These are phyloP conservation scores for Motacilla tschutschensis DNA, from an alignment of 2,113 vertebrate species.

Conservation along the genomic window DNA sequence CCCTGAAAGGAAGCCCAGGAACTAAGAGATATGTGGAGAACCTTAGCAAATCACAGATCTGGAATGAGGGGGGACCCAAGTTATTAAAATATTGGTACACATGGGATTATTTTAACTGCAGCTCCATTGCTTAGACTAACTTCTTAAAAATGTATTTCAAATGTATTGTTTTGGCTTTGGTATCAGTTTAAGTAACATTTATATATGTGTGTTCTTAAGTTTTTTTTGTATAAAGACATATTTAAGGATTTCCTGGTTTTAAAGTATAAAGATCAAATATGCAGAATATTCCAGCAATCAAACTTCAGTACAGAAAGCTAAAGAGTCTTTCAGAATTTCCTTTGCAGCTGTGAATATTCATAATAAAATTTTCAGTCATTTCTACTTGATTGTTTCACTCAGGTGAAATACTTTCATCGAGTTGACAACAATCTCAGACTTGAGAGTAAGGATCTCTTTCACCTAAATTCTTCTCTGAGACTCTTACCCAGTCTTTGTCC, in stretches of 20 bases:
- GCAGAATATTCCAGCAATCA: background rate
- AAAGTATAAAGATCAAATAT: background rate
- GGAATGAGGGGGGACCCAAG: background rate
- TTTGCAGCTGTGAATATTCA: background rate
- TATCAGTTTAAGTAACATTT: background rate
- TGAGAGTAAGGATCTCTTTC: background rate
- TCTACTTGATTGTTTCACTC: background rate
- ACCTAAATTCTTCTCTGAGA: background rate
- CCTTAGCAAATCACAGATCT: background rate
- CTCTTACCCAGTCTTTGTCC: background rate
- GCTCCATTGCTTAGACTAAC: background rate
- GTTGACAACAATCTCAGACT: rapidly evolving
- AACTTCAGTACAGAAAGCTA: background rate
- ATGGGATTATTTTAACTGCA: background rate
- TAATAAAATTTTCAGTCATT: background rate
- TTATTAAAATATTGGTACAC: background rate
- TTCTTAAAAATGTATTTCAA: background rate
- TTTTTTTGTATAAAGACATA: background rate
- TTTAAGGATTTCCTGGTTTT: background rate
- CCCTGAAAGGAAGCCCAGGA: background rate
- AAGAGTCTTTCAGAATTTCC: background rate
- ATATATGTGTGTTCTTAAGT: background rate
- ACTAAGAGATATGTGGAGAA: background rate
- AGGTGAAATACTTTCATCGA: background rate
- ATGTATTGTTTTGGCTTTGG: background rate